Evolutionary conservation across 2,113 vertebrate species (phyloP).

Genomic region (Candoia aspera): DNA sequence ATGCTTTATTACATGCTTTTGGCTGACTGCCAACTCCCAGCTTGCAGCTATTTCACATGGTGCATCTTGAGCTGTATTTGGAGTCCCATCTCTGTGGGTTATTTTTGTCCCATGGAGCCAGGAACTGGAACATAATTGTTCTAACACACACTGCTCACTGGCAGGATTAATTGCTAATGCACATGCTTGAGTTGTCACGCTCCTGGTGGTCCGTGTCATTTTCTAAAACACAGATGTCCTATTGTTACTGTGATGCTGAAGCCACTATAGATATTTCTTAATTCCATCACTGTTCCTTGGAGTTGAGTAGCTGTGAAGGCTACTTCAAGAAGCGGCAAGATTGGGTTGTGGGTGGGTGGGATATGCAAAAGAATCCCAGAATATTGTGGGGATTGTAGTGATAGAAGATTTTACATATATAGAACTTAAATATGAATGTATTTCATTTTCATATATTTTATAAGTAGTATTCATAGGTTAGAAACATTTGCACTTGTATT

Average conservation of each 20-base stretch:
- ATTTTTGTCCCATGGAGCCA: constrained; percentile 63
- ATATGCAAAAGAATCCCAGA: neutral
- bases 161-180: constrained; percentile 57
- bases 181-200: constrained; percentile 49
- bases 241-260: constrained; percentile 53
- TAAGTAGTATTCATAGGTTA: no score
- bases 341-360: neutral
- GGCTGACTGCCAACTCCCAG: constrained; percentile 59
- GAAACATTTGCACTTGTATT: no score
- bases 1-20: constrained; percentile 58
- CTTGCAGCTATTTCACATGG: constrained; percentile 66
- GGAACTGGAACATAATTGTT: constrained; percentile 58
- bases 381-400: neutral
- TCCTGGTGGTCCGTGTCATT: constrained; percentile 47
- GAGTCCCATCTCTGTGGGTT: constrained; percentile 56
- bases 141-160: constrained; percentile 46
- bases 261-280: neutral
- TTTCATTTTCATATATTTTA: no score
- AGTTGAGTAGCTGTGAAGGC: neutral
- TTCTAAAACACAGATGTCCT: constrained; percentile 63
- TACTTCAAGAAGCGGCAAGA: neutral
- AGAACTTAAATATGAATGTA: no score
- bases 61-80: constrained; percentile 63
- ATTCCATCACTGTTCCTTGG: neutral
- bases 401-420: no score